Evolutionary conservation across 2,888 invertebrate species (phyloP).

Genomic region (Sphecodes monilicornis): DNA sequence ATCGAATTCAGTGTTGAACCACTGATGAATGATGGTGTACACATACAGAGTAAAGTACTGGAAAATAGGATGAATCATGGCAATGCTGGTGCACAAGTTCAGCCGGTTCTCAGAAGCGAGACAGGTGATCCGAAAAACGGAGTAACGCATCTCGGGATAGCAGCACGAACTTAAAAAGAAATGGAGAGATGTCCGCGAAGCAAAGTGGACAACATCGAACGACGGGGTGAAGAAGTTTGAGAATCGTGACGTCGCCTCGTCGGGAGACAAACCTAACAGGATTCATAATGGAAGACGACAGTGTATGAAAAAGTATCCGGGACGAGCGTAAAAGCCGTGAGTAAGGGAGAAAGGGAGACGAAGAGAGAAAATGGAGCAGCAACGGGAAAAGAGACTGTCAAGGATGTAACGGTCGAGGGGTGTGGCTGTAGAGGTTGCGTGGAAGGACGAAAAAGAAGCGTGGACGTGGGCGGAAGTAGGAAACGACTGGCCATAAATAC

Average conservation of each 20-base stretch:
- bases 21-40: too few species aligned
- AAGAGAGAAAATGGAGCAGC: not conserved
- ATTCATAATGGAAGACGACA: constrained; percentile 20
- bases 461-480: constrained; percentile 56
- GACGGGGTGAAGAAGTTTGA: not conserved
- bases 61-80: too few species aligned
- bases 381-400: not conserved
- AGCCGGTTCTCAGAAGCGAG: not conserved
- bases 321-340: not conserved
- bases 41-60: too few species aligned
- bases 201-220: constrained; percentile 4
- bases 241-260: not conserved
- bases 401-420: not conserved
- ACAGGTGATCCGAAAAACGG: not conserved
- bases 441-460: not conserved
- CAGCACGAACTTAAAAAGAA: too few species aligned
- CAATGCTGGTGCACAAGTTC: too few species aligned
- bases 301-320: constrained; percentile 3
- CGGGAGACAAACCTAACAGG: not conserved
- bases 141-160: not conserved
- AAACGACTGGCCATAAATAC: constrained; percentile 69
- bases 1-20: too few species aligned
- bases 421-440: not conserved
- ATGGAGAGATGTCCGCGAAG: not conserved
- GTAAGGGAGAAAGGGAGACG: not conserved